Percentiles rank a stretch among this genome's conserved stretches.
These are phyloP conservation scores for Phenganax subtilis DNA, from an alignment of 92 coral and sea anemone genomes.

Conservation along the genomic window DNA sequence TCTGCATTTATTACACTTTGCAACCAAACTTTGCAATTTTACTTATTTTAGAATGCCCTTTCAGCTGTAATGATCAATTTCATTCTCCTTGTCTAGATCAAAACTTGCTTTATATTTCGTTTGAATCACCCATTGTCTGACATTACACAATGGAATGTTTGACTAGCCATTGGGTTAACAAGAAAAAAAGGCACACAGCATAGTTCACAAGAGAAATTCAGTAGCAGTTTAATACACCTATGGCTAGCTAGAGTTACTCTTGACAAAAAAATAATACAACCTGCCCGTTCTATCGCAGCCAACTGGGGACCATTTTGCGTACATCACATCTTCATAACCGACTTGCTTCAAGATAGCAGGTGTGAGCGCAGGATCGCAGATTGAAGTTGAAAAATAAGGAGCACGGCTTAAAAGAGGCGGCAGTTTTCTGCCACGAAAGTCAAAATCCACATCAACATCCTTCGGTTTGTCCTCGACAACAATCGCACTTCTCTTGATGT, in stretches of 20 bases:
- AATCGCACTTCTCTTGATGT: slow-evolving; percentile 15
- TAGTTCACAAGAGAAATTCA: not conserved
- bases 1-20: no score
- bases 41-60: no score
- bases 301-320: slow-evolving; percentile 60
- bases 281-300: slow-evolving; percentile 57
- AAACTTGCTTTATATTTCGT: no score
- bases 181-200: no score
- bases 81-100: no score
- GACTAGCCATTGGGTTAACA: no score
- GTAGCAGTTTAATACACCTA: not conserved
- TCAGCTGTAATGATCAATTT: no score
- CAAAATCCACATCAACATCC: slow-evolving; percentile 9
- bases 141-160: no score
- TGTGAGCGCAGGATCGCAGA: slow-evolving; percentile 19
- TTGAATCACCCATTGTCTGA: no score
- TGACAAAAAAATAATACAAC: not conserved
- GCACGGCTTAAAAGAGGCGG: slow-evolving; percentile 3
- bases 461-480: not conserved
- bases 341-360: not conserved
- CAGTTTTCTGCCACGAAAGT: not conserved
- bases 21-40: no score
- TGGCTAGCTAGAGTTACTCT: not conserved
- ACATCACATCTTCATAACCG: slow-evolving; percentile 16
- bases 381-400: slow-evolving; percentile 12